Evolutionary conservation across 2,113 vertebrate genomes (phyloP).

Genomic region (Corythornis vintsioides): DNA sequence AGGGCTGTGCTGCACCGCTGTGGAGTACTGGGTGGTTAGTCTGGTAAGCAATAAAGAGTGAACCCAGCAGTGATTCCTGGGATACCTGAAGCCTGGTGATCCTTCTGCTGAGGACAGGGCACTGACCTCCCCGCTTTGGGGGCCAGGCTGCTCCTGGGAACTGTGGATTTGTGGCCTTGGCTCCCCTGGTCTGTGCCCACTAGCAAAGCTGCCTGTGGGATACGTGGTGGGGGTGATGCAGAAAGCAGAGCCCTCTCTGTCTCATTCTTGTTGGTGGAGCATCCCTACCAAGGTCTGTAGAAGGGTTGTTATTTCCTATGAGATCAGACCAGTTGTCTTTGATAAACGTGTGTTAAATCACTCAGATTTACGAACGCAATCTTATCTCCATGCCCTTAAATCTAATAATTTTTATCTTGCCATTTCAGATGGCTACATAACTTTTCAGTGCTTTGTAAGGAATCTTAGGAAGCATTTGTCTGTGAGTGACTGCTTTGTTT

Average conservation of each 20-base stretch:
- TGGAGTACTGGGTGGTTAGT: background rate
- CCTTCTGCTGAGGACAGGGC: background rate
- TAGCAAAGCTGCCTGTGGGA: background rate
- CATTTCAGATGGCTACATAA: background rate
- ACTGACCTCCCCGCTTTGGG: background rate
- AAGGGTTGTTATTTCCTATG: background rate
- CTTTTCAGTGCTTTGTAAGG: background rate
- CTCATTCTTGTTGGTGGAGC: background rate
- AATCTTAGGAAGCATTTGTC: background rate
- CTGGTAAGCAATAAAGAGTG: background rate
- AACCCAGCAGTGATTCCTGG: background rate
- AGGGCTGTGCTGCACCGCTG: background rate
- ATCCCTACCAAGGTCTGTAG: background rate
- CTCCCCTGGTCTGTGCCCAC: background rate
- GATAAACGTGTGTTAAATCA: background rate
- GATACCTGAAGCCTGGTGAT: fast-evolving
- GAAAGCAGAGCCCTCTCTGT: background rate
- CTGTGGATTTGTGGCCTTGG: background rate
- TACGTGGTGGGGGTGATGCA: background rate
- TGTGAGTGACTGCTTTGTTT: background rate
- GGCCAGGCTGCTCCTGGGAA: background rate
- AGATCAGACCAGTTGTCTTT: background rate
- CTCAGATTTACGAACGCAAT: background rate
- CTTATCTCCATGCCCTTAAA: background rate
- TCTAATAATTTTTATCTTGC: conserved; percentile 14